Conservation (phyloP, 2,888 invertebrate species). For the Nasonia oneida region DNA sequence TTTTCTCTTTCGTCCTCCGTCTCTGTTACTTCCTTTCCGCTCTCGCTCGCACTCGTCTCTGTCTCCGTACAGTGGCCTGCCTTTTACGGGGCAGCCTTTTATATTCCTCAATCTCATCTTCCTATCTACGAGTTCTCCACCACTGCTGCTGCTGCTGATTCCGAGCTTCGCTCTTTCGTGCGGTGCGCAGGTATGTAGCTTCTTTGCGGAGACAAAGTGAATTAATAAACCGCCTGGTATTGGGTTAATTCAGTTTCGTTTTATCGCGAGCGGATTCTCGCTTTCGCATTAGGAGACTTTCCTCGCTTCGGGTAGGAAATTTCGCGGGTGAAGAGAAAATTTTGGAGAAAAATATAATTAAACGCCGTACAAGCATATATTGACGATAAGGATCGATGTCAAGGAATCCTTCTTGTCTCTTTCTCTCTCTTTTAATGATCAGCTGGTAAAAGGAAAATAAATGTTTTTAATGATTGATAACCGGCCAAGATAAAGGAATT, state of each 20-base stretch:
- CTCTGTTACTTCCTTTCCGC: slow-evolving; percentile 44
- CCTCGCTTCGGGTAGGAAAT: neutral
- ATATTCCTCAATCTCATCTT: slow-evolving; percentile 61
- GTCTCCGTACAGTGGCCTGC: slow-evolving; percentile 21
- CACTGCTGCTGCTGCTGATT: slow-evolving; percentile 6
- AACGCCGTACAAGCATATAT: neutral
- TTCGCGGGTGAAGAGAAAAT: neutral
- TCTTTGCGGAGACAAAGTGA: slow-evolving; percentile 59
- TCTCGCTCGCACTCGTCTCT: slow-evolving; percentile 43
- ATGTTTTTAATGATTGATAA: slow-evolving; percentile 31
- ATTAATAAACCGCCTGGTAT: slow-evolving; percentile 61
- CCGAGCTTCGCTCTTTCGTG: neutral
- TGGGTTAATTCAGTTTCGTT: slow-evolving; percentile 48
- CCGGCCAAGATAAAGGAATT: slow-evolving; percentile 29
- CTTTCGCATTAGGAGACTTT: neutral
- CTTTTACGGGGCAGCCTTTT: slow-evolving; percentile 58
- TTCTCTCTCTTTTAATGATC: slow-evolving; percentile 14
- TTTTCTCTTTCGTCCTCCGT: slow-evolving; percentile 9
- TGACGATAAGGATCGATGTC: neutral
- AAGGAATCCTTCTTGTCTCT: neutral
- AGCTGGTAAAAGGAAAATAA: slow-evolving; percentile 27
- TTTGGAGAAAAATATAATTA: neutral
- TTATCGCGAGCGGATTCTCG: neutral
- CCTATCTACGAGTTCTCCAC: slow-evolving; percentile 48
- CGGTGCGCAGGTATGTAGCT: neutral